phyloP scores from a whole-genome alignment of 1,140 invertebrate genomes.

The Dendroctonus ponderosae region DNA sequence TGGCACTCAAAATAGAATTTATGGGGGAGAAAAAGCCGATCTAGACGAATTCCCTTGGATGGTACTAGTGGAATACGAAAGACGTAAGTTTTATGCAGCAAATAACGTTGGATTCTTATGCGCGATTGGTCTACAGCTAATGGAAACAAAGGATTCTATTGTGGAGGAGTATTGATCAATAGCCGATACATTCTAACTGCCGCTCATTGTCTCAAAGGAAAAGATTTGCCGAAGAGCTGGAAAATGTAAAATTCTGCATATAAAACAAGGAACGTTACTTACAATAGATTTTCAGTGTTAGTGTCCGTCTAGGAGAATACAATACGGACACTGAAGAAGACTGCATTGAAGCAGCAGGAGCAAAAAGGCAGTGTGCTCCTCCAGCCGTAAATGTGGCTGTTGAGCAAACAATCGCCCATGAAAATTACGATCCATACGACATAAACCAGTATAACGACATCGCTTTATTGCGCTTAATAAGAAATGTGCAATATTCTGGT shows the following conservation, averaged over 20 bases:
- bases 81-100: constrained; percentile 44
- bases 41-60: constrained; percentile 57
- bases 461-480: constrained; percentile 66
- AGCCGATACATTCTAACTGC: constrained; percentile 68
- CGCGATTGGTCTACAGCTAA: constrained; percentile 20
- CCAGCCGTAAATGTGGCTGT: constrained; percentile 61
- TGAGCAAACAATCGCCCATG: constrained; percentile 65
- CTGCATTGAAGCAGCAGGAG: constrained; percentile 51
- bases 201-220: constrained; percentile 77
- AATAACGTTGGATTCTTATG: background rate
- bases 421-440: constrained; percentile 61
- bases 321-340: constrained; percentile 57
- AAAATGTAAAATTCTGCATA: constrained; percentile 35
- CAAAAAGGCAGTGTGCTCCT: constrained; percentile 52
- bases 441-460: constrained; percentile 71
- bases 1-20: constrained; percentile 45
- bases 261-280: background rate
- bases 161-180: constrained; percentile 60
- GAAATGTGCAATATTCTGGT: constrained; percentile 61
- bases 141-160: constrained; percentile 42
- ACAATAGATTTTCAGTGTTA: constrained; percentile 44
- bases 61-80: constrained; percentile 53
- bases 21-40: constrained; percentile 51
- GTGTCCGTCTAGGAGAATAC: constrained; percentile 65
- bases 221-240: constrained; percentile 56